Percentiles rank a stretch among this genome's conserved stretches.
These are phyloP conservation scores for Malurus leucopterus DNA, from an alignment of 2,797 vertebrate genomes.

Conservation along the genomic window DNA sequence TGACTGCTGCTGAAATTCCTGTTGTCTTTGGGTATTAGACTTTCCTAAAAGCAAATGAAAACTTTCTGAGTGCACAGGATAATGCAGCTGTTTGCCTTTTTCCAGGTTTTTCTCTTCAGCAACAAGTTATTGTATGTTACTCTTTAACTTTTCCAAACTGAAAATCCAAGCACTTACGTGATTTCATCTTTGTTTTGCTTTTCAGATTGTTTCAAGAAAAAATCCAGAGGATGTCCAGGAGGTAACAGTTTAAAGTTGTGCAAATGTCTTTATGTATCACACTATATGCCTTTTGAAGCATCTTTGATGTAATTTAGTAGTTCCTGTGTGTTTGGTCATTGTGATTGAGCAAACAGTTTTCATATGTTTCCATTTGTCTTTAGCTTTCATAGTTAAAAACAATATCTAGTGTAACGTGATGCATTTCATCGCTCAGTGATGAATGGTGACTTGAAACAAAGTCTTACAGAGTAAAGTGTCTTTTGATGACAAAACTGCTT, in stretches of 20 bases:
- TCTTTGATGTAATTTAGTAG: background rate
- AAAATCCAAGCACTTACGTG: slow-evolving; percentile 1
- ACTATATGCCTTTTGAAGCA: background rate
- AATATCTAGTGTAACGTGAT: background rate
- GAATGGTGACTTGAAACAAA: slow-evolving; percentile 32
- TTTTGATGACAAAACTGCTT: slow-evolving; percentile 43
- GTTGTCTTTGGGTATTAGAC: background rate
- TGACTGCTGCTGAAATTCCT: background rate
- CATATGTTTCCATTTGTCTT: background rate
- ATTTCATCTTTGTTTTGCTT: slow-evolving; percentile 55
- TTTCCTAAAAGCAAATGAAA: background rate
- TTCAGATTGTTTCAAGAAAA: slow-evolving; percentile 94
- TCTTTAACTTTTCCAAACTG: background rate
- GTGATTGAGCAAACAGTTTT: background rate
- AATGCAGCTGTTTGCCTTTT: background rate
- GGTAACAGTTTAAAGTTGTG: slow-evolving; percentile 77
- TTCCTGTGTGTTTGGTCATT: background rate
- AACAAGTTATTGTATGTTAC: background rate
- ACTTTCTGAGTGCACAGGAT: background rate
- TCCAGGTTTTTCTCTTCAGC: background rate
- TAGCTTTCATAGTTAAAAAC: background rate
- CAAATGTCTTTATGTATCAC: slow-evolving; percentile 21
- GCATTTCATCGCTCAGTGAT: background rate
- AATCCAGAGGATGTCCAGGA: slow-evolving; percentile 96
- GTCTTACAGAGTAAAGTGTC: background rate